Evolutionary conservation across 2,888 invertebrate species (phyloP).

Genomic region (Lottia gigantea): DNA sequence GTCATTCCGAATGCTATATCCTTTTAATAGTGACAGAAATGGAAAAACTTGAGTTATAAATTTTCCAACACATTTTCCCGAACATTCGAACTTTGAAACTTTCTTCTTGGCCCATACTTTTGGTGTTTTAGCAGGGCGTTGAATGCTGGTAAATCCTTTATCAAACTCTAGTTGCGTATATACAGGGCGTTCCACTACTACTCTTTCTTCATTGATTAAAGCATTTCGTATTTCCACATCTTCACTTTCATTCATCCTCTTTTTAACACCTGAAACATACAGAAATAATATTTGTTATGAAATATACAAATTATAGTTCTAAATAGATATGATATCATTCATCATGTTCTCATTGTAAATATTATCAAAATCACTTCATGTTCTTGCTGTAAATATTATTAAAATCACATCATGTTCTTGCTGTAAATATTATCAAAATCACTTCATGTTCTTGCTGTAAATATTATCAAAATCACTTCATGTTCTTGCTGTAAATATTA

Average conservation of each 20-base stretch:
- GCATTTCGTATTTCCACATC: slow-evolving; percentile 27
- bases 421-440: too few relatives aligned
- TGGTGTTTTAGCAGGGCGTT: slow-evolving; percentile 31
- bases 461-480: too few relatives aligned
- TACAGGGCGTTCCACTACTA: slow-evolving; percentile 50
- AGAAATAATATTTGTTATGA: background rate
- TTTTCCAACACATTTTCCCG: slow-evolving; percentile 37
- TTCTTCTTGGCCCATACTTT: slow-evolving; percentile 36
- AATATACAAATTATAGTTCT: background rate
- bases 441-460: too few relatives aligned
- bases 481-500: too few relatives aligned
- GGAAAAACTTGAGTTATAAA: slow-evolving; percentile 53
- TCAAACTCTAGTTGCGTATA: slow-evolving; percentile 57
- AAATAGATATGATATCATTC: too few relatives aligned
- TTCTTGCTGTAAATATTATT: too few relatives aligned
- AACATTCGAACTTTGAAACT: slow-evolving; percentile 45
- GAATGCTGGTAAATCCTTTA: slow-evolving; percentile 40
- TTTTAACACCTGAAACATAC: slow-evolving; percentile 8
- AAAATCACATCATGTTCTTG: too few relatives aligned
- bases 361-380: too few relatives aligned
- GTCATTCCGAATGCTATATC: slow-evolving; percentile 66
- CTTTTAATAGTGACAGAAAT: slow-evolving; percentile 53
- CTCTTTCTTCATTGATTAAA: slow-evolving; percentile 31
- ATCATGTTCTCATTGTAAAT: too few relatives aligned
- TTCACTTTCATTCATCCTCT: slow-evolving; percentile 25